Percentiles rank a stretch among this genome's conserved stretches.
These are phyloP conservation scores for Oopsacas minuta DNA, from an alignment of 37 sponge, comb jelly and placozoan species.

Conservation along the genomic window DNA sequence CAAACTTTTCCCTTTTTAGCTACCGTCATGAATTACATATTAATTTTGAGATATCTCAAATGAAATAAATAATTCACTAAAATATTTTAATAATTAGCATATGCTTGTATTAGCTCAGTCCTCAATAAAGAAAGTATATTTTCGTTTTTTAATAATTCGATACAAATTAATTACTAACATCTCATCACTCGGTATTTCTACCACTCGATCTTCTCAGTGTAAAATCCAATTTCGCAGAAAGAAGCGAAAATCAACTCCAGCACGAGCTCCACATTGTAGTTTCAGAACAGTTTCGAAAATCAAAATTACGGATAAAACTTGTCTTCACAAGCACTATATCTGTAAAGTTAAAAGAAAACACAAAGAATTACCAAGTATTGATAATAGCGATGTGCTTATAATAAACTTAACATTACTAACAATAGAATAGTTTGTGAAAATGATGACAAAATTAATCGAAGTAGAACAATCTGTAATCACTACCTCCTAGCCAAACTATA, in stretches of 20 bases:
- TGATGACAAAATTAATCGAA: slow-evolving; percentile 14
- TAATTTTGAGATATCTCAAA: no score
- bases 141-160: no score
- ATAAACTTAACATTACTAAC: slow-evolving; percentile 16
- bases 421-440: slow-evolving; percentile 16
- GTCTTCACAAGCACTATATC: not conserved
- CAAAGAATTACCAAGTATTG: not conserved
- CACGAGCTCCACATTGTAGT: not conserved
- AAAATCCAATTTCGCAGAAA: not conserved
- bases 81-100: no score
- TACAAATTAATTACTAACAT: no score
- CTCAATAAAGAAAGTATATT: no score
- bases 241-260: no score
- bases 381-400: slow-evolving; percentile 18
- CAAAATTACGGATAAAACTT: not conserved
- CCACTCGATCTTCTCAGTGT: not conserved
- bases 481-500: slow-evolving; percentile 20
- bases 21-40: no score
- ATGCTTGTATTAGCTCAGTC: no score
- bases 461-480: slow-evolving; percentile 16
- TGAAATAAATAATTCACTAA: no score
- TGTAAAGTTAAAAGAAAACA: not conserved
- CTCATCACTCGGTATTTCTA: no score
- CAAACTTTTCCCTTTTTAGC: no score
- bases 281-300: not conserved